Percentiles rank a stretch among this genome's conserved stretches.
Conservation (phyloP, 2,888 invertebrate genomes). For the Leptinotarsa tumamoca region DNA sequence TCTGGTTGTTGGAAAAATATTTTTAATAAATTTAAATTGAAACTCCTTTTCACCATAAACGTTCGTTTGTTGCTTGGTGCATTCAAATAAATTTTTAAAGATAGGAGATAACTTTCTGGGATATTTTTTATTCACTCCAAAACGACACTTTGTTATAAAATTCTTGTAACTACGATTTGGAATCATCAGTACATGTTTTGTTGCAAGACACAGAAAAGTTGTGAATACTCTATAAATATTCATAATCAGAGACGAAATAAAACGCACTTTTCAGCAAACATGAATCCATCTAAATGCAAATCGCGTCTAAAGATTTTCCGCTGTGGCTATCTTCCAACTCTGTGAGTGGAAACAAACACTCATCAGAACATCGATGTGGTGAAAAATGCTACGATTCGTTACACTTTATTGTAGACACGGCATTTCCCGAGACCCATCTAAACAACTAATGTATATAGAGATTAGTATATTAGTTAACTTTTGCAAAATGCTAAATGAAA, state of each 20-base stretch:
- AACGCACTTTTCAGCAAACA: conserved; percentile 19
- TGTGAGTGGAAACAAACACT: conserved; percentile 4
- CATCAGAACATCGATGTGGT: conserved; percentile 8
- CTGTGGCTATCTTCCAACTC: neutral
- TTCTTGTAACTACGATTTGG: neutral
- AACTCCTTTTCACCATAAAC: too few relatives aligned
- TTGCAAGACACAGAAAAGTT: neutral
- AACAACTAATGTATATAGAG: neutral
- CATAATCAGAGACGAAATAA: conserved; percentile 10
- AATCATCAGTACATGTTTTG: neutral
- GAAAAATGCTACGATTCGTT: neutral
- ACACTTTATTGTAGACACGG: neutral
- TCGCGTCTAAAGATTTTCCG: conserved; percentile 9
- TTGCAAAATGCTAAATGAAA: conserved; percentile 25
- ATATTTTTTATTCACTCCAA: too few relatives aligned
- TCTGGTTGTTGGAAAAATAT: too few relatives aligned
- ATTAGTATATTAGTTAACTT: conserved; percentile 17
- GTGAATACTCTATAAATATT: conserved; percentile 26
- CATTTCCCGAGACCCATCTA: conserved; percentile 1
- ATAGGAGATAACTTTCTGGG: too few relatives aligned
- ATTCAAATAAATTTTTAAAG: too few relatives aligned
- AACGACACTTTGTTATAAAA: too few relatives aligned
- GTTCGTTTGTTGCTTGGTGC: too few relatives aligned
- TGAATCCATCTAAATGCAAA: conserved; percentile 27
- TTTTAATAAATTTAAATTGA: too few relatives aligned